A percentile compares a stretch with the other conserved stretches of the same genome.
Evolutionary conservation across 2,113 vertebrate species (phyloP).

Genomic region (Scomber colias): DNA sequence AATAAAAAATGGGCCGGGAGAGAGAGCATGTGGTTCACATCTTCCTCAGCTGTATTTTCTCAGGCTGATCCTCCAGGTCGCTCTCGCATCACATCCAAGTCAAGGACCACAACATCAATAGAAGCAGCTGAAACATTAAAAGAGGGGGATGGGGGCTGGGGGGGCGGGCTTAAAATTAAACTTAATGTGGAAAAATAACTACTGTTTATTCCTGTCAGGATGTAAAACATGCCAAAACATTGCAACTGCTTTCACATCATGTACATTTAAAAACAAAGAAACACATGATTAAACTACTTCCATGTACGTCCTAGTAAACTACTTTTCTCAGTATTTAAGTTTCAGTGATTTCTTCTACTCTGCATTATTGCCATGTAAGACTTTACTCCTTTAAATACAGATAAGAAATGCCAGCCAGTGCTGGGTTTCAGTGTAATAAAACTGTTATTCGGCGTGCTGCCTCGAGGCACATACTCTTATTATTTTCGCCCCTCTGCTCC

Average conservation of each 20-base stretch:
- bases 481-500: not conserved
- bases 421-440: not conserved
- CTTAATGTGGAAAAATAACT: not conserved
- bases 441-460: not conserved
- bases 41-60: conserved; percentile 42
- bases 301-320: too few species aligned
- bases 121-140: conserved; percentile 22
- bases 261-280: not conserved
- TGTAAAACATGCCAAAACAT: not conserved
- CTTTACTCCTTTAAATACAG: not conserved
- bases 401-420: conserved; percentile 3
- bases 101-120: conserved; percentile 37
- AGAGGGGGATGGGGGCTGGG: too few species aligned
- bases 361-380: not conserved
- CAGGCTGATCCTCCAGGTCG: conserved; percentile 9
- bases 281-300: not conserved
- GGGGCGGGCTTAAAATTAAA: not conserved
- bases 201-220: not conserved
- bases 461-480: not conserved
- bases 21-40: conserved; percentile 49
- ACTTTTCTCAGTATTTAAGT: not conserved
- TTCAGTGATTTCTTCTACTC: not conserved
- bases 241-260: not conserved
- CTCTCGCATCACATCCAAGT: conserved; percentile 3
- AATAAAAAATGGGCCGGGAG: conserved; percentile 18